phyloP scores from a whole-genome alignment of 2,113 vertebrate genomes.

The Panurus biarmicus region DNA sequence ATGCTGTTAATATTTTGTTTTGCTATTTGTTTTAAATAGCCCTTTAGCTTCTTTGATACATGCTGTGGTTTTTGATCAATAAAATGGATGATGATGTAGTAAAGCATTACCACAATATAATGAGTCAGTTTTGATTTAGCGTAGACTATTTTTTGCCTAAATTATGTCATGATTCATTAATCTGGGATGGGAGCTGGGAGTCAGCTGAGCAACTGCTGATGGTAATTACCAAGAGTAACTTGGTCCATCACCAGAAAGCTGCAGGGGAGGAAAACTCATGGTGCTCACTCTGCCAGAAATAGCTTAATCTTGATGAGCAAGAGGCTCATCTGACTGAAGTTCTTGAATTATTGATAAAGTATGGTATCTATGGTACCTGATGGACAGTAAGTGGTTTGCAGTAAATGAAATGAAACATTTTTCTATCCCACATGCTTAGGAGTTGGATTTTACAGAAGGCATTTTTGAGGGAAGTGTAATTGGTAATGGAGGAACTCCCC shows the following conservation, averaged over 20 bases:
- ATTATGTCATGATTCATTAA: neutral
- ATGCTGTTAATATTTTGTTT: neutral
- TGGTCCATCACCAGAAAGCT: neutral
- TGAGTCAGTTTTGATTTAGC: neutral
- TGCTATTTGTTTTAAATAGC: neutral
- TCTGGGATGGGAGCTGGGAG: neutral
- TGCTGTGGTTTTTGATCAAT: neutral
- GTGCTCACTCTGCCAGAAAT: neutral
- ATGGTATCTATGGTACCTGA: neutral
- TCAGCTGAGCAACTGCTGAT: constrained; percentile 6
- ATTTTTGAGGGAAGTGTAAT: neutral
- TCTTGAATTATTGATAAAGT: neutral
- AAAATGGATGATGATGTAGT: neutral
- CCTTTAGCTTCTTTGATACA: neutral
- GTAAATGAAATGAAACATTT: neutral
- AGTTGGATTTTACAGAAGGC: neutral
- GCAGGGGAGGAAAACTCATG: neutral
- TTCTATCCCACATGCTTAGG: neutral
- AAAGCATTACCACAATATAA: neutral
- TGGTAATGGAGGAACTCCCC: neutral
- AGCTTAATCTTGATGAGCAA: neutral
- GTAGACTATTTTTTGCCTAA: neutral
- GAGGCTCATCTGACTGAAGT: neutral
- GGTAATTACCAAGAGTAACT: neutral
- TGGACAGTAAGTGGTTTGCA: neutral